Evolutionary conservation across 2,888 invertebrate genomes (phyloP), one percentile per base, ranked within the genome.

Genomic region (Petrophora chlorosata): DNA sequence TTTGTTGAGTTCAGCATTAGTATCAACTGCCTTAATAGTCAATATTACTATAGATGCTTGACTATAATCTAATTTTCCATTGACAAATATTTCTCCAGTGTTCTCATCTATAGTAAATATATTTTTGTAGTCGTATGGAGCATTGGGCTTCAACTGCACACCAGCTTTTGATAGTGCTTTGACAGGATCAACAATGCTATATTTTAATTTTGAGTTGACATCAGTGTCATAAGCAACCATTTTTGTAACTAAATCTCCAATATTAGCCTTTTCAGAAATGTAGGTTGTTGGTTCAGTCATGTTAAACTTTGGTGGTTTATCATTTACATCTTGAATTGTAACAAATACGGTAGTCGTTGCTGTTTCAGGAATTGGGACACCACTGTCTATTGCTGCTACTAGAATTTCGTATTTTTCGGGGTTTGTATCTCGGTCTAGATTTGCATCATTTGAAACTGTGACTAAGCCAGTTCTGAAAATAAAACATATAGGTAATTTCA

Each of bases 281-380:
- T 95, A 95, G 14, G 94, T 93, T 0, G 93, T 91, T 39, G 92
- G 92, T 56, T 93, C 93, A 35, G 92, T 92, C 33, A 91, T 89
- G 40, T 92, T 93, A 60, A 97, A 97, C 49, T 89, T 92, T 0
- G 97, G 97, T 9, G 95, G 92, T 67, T 96, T 96, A 69, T 97
- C 95, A 64, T 97, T 97, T 0, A 95, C 94, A 62, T 95, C 95
- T 61, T 93, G 89, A 2, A 96, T 92, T 28, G 92, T 93, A 2
- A 96, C 93, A 44, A 92, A 94, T 0, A 94, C 94, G 0, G 94
- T 94, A 0, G 95, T 93, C 0, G 95, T 95, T 0, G 95, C 95
- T 0, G 95, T 95, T 85, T 95, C 95, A 5, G 93, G 93, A 13
- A 95, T 92, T 0, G 95, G 95, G 7, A 87, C 81, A 0, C 95